These are phyloP conservation scores for Passer montanus DNA, from an alignment of 2,113 vertebrate genomes.

Conservation along the genomic window DNA sequence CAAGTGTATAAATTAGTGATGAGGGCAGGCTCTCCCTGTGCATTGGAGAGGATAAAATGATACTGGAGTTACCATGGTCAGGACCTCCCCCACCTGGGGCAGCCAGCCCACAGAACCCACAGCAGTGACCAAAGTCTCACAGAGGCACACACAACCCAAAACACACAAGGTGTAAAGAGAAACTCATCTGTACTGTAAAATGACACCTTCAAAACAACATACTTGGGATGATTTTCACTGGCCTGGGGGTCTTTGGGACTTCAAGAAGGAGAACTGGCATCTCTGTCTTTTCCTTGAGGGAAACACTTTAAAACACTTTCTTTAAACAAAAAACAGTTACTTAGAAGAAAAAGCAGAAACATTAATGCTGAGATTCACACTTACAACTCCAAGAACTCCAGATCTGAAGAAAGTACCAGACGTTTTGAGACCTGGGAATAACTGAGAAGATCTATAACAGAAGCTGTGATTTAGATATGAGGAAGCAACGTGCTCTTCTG, in stretches of 20 bases:
- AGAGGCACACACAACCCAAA: background rate
- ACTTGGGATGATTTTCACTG: background rate
- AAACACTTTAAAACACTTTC: background rate
- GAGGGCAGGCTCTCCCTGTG: background rate
- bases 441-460: background rate
- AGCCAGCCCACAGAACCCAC: background rate
- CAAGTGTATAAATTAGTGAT: background rate
- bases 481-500: background rate
- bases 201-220: background rate
- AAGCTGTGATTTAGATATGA: constrained; percentile 5
- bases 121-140: background rate
- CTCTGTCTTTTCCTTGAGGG: background rate
- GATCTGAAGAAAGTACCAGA: constrained; percentile 25
- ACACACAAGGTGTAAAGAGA: background rate
- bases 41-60: background rate
- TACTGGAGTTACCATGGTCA: background rate
- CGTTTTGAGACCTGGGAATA: background rate
- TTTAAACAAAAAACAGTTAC: background rate
- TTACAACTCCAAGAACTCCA: background rate
- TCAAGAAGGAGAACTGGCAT: background rate
- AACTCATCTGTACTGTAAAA: background rate
- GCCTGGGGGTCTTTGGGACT: background rate
- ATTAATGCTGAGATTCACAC: background rate
- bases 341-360: background rate
- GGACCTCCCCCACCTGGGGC: background rate